Conservation (phyloP, 1,140 invertebrate species). For the Lepeophtheirus salmonis region DNA sequence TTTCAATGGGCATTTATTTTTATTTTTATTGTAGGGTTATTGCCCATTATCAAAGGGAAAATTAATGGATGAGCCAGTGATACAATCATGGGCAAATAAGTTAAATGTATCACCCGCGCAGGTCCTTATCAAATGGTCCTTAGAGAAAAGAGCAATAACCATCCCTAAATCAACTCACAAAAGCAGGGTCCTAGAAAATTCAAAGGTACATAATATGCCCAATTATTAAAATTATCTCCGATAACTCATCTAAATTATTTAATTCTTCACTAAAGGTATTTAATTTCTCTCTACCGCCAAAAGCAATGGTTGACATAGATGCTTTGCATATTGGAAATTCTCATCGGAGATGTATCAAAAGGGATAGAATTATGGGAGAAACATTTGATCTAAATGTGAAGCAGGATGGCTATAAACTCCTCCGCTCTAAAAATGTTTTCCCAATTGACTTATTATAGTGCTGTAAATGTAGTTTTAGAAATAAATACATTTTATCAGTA, state of each 20-base stretch:
- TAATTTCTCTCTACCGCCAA: background rate
- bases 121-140: conserved; percentile 28
- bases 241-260: no score
- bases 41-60: conserved; percentile 30
- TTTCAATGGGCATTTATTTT: conserved; percentile 1
- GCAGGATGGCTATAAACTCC: background rate
- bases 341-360: background rate
- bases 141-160: conserved; percentile 27
- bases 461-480: no score
- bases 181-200: conserved; percentile 25
- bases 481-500: no score
- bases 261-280: no score
- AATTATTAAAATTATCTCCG: conserved; percentile 7
- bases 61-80: conserved; percentile 23
- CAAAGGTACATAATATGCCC: conserved; percentile 24
- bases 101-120: conserved; percentile 26
- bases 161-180: conserved; percentile 30
- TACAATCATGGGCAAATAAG: conserved; percentile 24
- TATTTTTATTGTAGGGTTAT: conserved; percentile 26
- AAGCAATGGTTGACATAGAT: background rate
- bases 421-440: background rate
- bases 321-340: background rate
- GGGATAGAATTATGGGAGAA: background rate
- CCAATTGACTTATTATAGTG: no score
- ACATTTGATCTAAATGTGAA: background rate